Evolutionary conservation across 2,113 vertebrate genomes (phyloP), one percentile per base, ranked within the genome.

Genomic region (Salvelinus alpinus): DNA sequence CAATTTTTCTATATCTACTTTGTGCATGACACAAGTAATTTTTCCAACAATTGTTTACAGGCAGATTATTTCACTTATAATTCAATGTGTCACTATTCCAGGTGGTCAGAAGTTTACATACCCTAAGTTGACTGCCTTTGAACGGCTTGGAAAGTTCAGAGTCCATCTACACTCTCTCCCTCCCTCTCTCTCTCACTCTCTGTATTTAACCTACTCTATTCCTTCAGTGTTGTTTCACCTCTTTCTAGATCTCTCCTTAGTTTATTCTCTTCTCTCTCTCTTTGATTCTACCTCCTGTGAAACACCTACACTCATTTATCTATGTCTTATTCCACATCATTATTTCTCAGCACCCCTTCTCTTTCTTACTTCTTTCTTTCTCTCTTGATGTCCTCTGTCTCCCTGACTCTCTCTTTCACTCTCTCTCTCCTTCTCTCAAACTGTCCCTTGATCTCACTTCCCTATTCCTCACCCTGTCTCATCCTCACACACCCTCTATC

Each of bases 251-350:
- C 67, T 54, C 48, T 47, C 47, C 76, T 5, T 34, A 67, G 70
- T 64, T 25, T 24, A 18, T 64, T 67, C 74, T 24, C 24, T 67
- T 77, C 67, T 83, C 64, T 34, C 68, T 62, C 78, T 77, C 78
- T 5, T 69, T 84, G 75, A 70, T 24, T 22, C 60, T n/a, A 71
- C 64, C 20, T 71, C 78, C 48, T 51, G 74, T 82, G 81, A 86
- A 87, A 80, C 82, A 70, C 78, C 65, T 71, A 59, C 64, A 73
- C 69, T 76, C 70, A 68, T 68, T 62, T 6, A 8, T 16, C 29
- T 38, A 7, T 25, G 5, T 44, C 54, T 70, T 71, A 38, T 24
- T 54, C 44, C 24, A 12, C 51, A 57, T 57, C 51, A 16, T 57
- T 0, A 48, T 16, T 44, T 34, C 16, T 24, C 16, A 47, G 64